These are phyloP conservation scores for Lasioglossum villosulum DNA, from an alignment of 2,888 invertebrate genomes.

Conservation along the genomic window DNA sequence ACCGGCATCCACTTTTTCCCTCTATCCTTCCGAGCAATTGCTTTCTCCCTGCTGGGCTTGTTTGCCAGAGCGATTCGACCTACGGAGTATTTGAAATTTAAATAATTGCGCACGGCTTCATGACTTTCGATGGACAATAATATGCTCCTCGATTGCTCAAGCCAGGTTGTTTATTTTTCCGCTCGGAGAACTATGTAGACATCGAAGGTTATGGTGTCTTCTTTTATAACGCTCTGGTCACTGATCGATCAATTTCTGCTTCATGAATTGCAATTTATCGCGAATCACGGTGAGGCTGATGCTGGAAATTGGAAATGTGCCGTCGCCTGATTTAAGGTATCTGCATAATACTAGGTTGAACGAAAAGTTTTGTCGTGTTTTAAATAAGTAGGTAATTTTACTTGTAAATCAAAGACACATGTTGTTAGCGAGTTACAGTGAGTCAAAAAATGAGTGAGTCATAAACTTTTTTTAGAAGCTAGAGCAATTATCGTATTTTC, in stretches of 20 bases:
- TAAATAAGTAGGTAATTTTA: too few species aligned
- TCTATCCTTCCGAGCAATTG: constrained; percentile 22
- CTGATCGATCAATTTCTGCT: background rate
- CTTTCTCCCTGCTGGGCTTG: background rate
- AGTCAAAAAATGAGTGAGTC: too few species aligned
- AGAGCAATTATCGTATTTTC: too few species aligned
- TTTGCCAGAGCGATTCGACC: background rate
- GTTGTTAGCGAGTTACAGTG: too few species aligned
- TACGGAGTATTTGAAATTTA: constrained; percentile 13
- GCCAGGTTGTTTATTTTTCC: background rate
- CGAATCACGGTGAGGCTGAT: background rate
- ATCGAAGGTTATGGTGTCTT: background rate
- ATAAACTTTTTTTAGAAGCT: too few species aligned
- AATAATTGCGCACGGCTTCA: background rate
- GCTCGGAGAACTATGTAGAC: background rate
- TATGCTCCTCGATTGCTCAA: background rate
- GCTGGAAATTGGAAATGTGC: background rate
- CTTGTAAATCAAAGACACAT: too few species aligned
- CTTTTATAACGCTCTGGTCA: background rate
- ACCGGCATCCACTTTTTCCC: background rate
- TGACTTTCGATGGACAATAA: background rate
- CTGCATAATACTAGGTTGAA: too few species aligned
- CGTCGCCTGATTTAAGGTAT: background rate
- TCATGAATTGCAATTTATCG: background rate
- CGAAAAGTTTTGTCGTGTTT: too few species aligned